These are phyloP conservation scores for Dendronephthya gigantea DNA, from an alignment of 64 coral and sea anemone species.

Conservation along the genomic window DNA sequence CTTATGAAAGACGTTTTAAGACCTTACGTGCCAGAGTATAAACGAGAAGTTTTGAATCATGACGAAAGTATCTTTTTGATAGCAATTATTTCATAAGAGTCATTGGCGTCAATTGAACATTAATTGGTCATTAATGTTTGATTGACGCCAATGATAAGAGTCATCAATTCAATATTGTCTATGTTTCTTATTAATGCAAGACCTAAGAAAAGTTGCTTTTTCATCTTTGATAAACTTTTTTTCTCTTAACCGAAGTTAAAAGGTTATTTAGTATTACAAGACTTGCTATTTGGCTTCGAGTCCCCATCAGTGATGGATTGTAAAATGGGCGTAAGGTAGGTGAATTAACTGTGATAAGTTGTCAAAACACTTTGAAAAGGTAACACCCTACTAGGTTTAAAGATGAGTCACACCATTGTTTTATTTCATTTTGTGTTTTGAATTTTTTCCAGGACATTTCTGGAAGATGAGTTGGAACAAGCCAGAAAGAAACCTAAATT, in stretches of 20 bases:
- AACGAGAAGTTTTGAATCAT: slow-evolving; percentile 60
- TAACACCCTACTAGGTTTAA: not conserved
- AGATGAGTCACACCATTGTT: not conserved
- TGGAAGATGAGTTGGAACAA: slow-evolving; percentile 88
- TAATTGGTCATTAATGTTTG: too few species aligned
- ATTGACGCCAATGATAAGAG: too few species aligned
- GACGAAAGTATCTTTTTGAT: slow-evolving; percentile 87
- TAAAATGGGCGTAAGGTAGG: slow-evolving; percentile 93
- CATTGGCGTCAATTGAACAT: slow-evolving; percentile 3
- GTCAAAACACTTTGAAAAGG: not conserved
- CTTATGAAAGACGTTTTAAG: slow-evolving; percentile 97
- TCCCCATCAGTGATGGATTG: slow-evolving; percentile 92
- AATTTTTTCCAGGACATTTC: slow-evolving; percentile 60
- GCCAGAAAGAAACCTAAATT: slow-evolving; percentile 64
- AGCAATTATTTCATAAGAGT: not conserved
- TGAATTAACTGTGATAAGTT: not conserved
- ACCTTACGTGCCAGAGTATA: slow-evolving; percentile 85
- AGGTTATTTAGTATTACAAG: slow-evolving; percentile 98
- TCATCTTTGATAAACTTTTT: not conserved
- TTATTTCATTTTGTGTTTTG: not conserved
- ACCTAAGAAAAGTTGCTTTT: not conserved
- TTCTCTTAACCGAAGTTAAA: slow-evolving; percentile 25
- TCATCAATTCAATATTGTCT: too few species aligned
- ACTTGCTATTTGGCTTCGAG: slow-evolving; percentile 84
- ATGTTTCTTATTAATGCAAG: too few species aligned